Percentiles rank a stretch among this genome's conserved stretches.
Evolutionary conservation across 2,888 invertebrate species (phyloP).

Genomic region (Frankliniella intonsa): DNA sequence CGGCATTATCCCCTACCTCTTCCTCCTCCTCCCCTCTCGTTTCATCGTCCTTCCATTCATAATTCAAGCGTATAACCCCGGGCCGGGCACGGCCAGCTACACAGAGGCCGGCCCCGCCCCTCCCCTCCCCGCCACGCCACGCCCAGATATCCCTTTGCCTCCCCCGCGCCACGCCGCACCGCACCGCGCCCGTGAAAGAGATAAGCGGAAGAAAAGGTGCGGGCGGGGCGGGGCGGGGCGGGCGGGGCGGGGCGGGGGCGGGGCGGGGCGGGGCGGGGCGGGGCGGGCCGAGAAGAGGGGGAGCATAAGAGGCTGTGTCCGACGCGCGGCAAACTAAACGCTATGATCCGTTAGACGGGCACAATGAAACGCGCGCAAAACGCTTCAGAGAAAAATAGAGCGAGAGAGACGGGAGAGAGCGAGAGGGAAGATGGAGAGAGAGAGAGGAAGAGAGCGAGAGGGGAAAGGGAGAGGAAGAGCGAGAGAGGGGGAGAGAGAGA

Average conservation of each 20-base stretch:
- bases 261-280: background rate
- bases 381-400: background rate
- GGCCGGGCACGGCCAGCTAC: background rate
- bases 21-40: background rate
- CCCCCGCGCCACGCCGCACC: too few species aligned
- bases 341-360: background rate
- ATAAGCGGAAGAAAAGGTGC: background rate
- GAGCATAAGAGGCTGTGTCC: too few species aligned
- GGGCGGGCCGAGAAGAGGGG: background rate
- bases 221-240: background rate
- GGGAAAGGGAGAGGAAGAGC: background rate
- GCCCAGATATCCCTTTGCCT: background rate
- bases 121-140: background rate
- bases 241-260: background rate
- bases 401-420: background rate
- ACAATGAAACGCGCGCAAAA: background rate
- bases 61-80: background rate
- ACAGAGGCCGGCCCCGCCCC: background rate
- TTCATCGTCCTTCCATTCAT: conserved; percentile 5
- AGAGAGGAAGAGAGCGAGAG: background rate
- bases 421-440: background rate
- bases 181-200: background rate
- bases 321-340: too few species aligned
- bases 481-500: background rate
- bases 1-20: background rate